Base-by-base conservation (phyloP, 1,140 invertebrate species). In the Drosophila takahashii region DNA sequence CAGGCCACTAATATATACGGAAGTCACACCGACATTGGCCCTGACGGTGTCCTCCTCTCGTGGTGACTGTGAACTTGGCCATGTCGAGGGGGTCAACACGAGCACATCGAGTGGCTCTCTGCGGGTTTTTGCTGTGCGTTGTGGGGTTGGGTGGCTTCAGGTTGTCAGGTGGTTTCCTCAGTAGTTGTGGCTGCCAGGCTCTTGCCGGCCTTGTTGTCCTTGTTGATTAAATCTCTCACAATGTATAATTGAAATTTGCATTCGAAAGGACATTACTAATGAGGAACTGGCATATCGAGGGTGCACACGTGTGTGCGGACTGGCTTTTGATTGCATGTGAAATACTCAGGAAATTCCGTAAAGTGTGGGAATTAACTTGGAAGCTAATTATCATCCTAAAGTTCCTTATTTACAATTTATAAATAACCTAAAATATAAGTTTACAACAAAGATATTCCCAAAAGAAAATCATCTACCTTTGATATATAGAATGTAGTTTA, bases 211-310 rank as follows among this genome's bases (percentile, higher is more conserved):
- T 56, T 77, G 65, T 79, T 89, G 84, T 75, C 83, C 83, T 87
- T 87, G 83, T 67, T 87, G 84, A 87, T 87, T 83, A 79, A 87
- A 87, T 89, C 83, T 72, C 75, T 57, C 73, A 72, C 79, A 87
- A 50, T 79, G 47, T 83, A 67, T 67, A 79, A 87, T 87, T 86
- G 83, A 78, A 87, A 87, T 81, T 86, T 86, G 75, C 81, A 81
- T 69, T 56, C 53, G 60, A 87, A 86, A 87, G 83, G 79, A 81
- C 81, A 79, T 64, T 81, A 71, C 70, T 76, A 87, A 87, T 86
- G 71, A 81, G 64, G 42, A 29, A 61, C 53, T 18, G 45, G 34
- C 10, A 22, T 45, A 22, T 45, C 9, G 54, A 52, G 41, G 50
- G 16, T 18, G 5, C 15, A 18, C 54, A 58, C 56, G 50, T 71